A percentile compares a stretch with the other conserved stretches of the same genome.
Conservation (phyloP, 2,113 vertebrate species). For the Sprattus sprattus region DNA sequence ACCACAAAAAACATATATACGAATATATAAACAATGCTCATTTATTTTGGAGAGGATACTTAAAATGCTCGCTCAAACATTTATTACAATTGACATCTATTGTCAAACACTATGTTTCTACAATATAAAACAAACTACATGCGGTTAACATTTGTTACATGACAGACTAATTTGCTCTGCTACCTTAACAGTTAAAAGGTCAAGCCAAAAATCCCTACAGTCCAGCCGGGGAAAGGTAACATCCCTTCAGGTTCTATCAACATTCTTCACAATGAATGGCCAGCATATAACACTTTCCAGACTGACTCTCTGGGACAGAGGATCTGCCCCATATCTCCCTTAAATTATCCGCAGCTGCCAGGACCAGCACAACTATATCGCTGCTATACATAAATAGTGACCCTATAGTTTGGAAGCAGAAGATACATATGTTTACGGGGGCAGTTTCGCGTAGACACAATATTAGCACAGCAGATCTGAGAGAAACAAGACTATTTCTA, state of each 20-base stretch:
- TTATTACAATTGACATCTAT: not conserved
- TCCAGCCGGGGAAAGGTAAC: not conserved
- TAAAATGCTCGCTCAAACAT: not conserved
- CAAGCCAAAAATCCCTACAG: not conserved
- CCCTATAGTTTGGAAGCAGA: constrained; percentile 32
- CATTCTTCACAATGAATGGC: constrained; percentile 13
- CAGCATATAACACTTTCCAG: constrained; percentile 32
- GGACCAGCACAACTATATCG: constrained; percentile 29
- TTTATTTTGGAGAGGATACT: not conserved
- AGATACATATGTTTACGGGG: constrained; percentile 45
- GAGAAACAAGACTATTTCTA: constrained; percentile 27
- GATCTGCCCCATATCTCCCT: constrained; percentile 16
- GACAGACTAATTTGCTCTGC: constrained; percentile 11
- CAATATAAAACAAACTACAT: not conserved
- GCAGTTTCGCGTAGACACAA: constrained; percentile 21
- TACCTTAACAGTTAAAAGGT: constrained; percentile 11
- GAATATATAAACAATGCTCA: not conserved
- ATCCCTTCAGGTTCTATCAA: constrained; percentile 9
- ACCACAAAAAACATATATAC: constrained; percentile 38
- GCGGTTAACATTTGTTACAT: not conserved
- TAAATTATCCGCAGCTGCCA: constrained; percentile 32
- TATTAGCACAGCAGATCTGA: constrained; percentile 21
- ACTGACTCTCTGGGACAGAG: constrained; percentile 20
- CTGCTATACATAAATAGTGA: constrained; percentile 46
- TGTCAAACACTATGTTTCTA: not conserved